Evolutionary conservation across 2,888 invertebrate species (phyloP).

Genomic region (Liodrosophila aerea): DNA sequence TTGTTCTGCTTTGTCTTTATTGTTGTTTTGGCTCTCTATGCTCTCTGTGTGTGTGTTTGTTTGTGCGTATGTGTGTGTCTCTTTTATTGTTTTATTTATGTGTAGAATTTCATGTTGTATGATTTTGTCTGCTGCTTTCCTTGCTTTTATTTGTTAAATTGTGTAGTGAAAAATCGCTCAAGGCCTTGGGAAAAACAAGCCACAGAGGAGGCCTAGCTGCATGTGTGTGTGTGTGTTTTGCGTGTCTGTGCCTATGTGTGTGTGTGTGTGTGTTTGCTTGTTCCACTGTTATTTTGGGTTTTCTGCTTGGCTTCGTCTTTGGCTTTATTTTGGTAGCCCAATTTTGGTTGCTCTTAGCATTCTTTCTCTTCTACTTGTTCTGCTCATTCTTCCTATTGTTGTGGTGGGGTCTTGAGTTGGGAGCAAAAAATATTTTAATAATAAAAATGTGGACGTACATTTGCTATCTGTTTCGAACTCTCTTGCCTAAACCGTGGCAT

Average conservation of each 20-base stretch:
- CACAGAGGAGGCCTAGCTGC: slow-evolving; percentile 29
- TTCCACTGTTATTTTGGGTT: slow-evolving; percentile 33
- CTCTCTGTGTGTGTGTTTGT: slow-evolving; percentile 25
- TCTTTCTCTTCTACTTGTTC: slow-evolving; percentile 21
- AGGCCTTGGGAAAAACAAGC: slow-evolving; percentile 49
- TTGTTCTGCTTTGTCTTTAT: slow-evolving; percentile 49
- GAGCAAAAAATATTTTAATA: slow-evolving; percentile 55
- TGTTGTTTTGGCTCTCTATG: slow-evolving; percentile 19
- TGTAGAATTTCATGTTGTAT: slow-evolving; percentile 58
- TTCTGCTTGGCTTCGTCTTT: slow-evolving; percentile 54
- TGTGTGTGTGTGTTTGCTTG: slow-evolving; percentile 12
- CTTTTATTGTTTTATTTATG: slow-evolving; percentile 78
- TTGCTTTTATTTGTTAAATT: slow-evolving; percentile 74
- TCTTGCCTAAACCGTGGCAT: slow-evolving; percentile 8
- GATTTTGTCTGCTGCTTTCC: slow-evolving; percentile 40
- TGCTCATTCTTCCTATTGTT: no score
- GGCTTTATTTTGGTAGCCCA: slow-evolving; percentile 71
- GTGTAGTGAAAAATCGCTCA: slow-evolving; percentile 73
- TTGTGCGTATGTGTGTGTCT: slow-evolving; percentile 32
- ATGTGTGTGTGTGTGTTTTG: slow-evolving; percentile 15
- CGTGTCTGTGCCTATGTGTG: not conserved
- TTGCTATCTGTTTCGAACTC: not conserved
- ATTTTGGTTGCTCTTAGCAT: slow-evolving; percentile 66
- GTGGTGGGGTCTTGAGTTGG: slow-evolving; percentile 13
- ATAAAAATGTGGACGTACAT: slow-evolving; percentile 35